Base-by-base conservation (phyloP, 2,888 invertebrate species). In the Chloroclystis v-ata region DNA sequence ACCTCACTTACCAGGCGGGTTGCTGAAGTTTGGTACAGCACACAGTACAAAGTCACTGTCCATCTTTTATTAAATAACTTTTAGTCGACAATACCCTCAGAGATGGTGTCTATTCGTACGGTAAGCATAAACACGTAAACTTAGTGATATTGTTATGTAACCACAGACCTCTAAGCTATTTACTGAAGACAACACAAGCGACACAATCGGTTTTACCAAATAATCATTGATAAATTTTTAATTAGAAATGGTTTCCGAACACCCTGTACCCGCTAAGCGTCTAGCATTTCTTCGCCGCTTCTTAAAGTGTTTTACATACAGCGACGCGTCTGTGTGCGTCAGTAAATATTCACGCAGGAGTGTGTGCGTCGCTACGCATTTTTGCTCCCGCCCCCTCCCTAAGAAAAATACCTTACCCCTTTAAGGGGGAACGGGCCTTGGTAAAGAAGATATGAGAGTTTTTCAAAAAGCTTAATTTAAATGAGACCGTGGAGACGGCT, bases 291-390 rank as follows among this genome's bases (percentile, higher is more conserved):
- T 87, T 87, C 86, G 81, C 69, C 82, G 85, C 84, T 86, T 87
- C 86, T 87, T 87, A 86, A 86, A 87, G 85, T 85, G 85, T 87
- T 86, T 87, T 86, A 86, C 87, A 86, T 86, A 87, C 84, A 87
- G 49, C 35, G 14, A 64, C 46, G 57, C 51, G 7, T 14, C 65
- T 81, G 86, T 86, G 86, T 84, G 85, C 75, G 84, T 73, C 61
- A 61, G 79, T 82, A 82, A 83, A 82, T 83, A 81, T 79, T 71
- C 78, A 85, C 84, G 84, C 85, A 85, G 70, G 65, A 75, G 68
- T 84, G 84, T 85, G 86, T 78, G 86, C 73, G 84, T 80, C 60
- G 57, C 69, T 86, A 87, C 86, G 86, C 86, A 86, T 85, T 85
- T 85, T 83, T 82, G 69, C 73, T 81, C 75, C 78, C 61, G 71